These are phyloP conservation scores for Drosophila borborema DNA, from an alignment of 2,888 invertebrate genomes.

Conservation along the genomic window DNA sequence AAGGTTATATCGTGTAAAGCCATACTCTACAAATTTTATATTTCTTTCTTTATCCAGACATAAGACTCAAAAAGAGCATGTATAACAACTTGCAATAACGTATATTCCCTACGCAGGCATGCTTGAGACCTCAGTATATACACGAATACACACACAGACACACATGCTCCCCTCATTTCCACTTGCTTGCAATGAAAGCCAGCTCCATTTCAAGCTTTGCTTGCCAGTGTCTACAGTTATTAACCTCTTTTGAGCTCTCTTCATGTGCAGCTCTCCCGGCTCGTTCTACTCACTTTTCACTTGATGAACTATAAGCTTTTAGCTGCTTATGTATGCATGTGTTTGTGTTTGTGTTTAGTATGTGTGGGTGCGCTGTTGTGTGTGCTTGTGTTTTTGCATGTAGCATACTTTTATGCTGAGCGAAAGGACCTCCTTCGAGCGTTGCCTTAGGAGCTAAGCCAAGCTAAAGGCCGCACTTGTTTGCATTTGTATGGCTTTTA, in stretches of 20 bases:
- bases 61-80: neutral
- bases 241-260: constrained; percentile 54
- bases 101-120: neutral
- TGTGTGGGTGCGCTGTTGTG: constrained; percentile 6
- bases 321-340: constrained; percentile 39
- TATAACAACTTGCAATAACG: neutral
- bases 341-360: constrained; percentile 1
- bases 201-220: constrained; percentile 31
- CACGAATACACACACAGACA: neutral
- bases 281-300: constrained; percentile 5
- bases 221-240: constrained; percentile 49
- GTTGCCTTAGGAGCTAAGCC: constrained; percentile 47
- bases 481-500: constrained; percentile 55
- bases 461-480: constrained; percentile 46
- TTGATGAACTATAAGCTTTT: constrained; percentile 53
- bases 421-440: constrained; percentile 12
- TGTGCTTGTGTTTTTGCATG: constrained; percentile 12
- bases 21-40: neutral
- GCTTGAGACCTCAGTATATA: constrained; percentile 1
- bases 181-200: constrained; percentile 14
- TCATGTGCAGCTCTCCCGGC: neutral
- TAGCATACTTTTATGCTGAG: constrained; percentile 33
- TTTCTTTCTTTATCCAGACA: neutral
- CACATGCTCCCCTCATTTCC: constrained; percentile 3
- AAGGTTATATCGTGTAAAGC: neutral